A percentile compares a stretch with the other conserved stretches of the same genome.
These are phyloP conservation scores for Vidua chalybeata DNA, from an alignment of 2,113 vertebrate genomes.

Conservation along the genomic window DNA sequence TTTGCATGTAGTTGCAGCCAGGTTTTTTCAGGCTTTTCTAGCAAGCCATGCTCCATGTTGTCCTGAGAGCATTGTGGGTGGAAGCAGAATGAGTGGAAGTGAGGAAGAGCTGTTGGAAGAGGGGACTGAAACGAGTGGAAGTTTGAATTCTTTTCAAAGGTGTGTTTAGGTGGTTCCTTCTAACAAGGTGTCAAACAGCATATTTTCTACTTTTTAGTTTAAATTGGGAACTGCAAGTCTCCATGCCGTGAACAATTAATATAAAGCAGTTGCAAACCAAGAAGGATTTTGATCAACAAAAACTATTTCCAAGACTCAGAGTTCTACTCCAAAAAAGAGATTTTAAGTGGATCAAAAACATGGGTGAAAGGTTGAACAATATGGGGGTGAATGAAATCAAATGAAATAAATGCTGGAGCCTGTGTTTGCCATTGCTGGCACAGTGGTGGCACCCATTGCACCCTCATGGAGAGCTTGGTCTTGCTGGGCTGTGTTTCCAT, in stretches of 20 bases:
- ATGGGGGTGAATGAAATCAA: background rate
- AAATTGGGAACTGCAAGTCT: background rate
- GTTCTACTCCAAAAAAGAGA: background rate
- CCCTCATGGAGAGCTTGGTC: background rate
- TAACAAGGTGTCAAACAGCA: background rate
- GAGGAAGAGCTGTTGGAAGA: background rate
- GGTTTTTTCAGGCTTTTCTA: background rate
- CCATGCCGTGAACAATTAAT: background rate
- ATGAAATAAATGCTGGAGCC: background rate
- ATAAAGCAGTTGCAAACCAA: background rate
- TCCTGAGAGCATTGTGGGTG: background rate
- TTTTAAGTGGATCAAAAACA: background rate
- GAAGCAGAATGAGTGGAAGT: background rate
- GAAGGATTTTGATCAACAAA: background rate
- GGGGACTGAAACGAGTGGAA: background rate
- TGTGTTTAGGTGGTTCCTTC: background rate
- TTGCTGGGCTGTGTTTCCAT: background rate
- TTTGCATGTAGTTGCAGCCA: background rate
- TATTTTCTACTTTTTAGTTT: background rate
- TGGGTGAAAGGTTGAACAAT: background rate
- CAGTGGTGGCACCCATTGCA: too few relatives aligned
- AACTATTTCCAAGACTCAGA: background rate
- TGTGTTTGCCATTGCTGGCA: background rate
- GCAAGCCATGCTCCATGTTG: fast-evolving
- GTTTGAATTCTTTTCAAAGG: background rate